These are phyloP conservation scores for Monoplex corrugatus DNA, from an alignment of 2,888 invertebrate genomes.

Conservation along the genomic window DNA sequence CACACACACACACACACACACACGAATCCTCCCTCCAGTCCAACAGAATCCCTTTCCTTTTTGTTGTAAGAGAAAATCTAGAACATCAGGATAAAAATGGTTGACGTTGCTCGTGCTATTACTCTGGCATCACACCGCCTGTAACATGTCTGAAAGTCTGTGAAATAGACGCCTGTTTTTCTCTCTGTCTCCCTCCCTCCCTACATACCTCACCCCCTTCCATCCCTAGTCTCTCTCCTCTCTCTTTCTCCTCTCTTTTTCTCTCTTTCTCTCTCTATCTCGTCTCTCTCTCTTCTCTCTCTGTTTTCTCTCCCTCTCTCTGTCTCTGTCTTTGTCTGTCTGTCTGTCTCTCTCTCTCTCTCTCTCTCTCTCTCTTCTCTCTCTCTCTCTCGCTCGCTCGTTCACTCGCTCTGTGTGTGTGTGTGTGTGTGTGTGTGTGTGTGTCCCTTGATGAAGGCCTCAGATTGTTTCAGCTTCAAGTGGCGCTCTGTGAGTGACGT, in stretches of 20 bases:
- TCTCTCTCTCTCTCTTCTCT: not conserved
- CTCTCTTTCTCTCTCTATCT: not conserved
- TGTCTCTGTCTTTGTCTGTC: not conserved
- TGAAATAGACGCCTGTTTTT: no score
- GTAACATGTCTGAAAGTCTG: no score
- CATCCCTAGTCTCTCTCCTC: not conserved
- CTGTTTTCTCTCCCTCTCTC: not conserved
- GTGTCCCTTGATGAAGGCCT: not conserved
- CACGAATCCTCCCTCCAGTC: no score
- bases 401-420: no score
- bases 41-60: no score
- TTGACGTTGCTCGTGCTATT: no score
- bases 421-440: no score
- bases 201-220: not conserved
- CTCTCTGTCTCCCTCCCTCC: not conserved
- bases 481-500: conserved; percentile 25
- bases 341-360: not conserved
- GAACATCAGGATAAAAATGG: no score
- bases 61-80: no score
- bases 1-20: no score
- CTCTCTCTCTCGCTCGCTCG: not conserved
- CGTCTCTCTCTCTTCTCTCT: not conserved
- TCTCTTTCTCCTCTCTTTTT: not conserved
- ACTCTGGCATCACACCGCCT: no score
- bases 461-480: conserved; percentile 26